These are phyloP conservation scores for Pogonophryne albipinna DNA, from an alignment of 2,797 vertebrate species.

Conservation along the genomic window DNA sequence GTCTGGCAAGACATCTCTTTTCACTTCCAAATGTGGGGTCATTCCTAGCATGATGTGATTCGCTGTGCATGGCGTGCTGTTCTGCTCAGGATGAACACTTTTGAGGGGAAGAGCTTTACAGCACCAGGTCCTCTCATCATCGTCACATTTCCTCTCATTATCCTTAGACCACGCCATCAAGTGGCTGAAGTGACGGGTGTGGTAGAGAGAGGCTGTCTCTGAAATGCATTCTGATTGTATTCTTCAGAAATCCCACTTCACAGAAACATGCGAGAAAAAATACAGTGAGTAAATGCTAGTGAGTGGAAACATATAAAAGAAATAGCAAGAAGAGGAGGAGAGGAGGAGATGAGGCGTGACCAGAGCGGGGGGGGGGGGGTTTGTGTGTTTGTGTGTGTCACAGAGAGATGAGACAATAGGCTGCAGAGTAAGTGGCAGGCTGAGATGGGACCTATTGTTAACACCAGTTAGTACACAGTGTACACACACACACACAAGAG, in stretches of 20 bases:
- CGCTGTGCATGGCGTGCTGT: conserved; percentile 47
- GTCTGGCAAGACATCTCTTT: conserved; percentile 29
- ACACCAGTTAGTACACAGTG: conserved; percentile 37
- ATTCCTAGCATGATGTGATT: conserved; percentile 49
- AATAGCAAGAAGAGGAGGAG: background rate
- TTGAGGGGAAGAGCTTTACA: conserved; percentile 6
- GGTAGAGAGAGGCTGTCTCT: background rate
- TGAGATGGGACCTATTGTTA: conserved; percentile 75
- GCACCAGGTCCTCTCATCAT: conserved; percentile 50
- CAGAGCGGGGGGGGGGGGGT: too few species aligned
- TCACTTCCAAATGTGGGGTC: conserved; percentile 44
- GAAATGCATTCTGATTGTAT: conserved; percentile 28
- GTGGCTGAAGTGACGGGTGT: conserved; percentile 19
- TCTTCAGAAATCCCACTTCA: conserved; percentile 14
- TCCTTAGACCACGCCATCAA: conserved; percentile 41
- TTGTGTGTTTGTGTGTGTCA: background rate
- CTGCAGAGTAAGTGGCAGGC: conserved; percentile 56
- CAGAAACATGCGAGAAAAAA: background rate
- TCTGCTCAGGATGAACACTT: conserved; percentile 64
- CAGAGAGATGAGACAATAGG: conserved; percentile 60
- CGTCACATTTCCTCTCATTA: conserved; percentile 63
- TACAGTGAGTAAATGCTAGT: background rate
- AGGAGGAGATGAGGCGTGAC: conserved; percentile 53
- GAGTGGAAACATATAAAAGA: background rate
- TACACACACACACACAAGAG: conserved; percentile 22